Evolutionary conservation across 64 coral and sea anemone genomes (phyloP), one percentile per base, ranked within the genome.

Genomic region (Montipora capricornis): DNA sequence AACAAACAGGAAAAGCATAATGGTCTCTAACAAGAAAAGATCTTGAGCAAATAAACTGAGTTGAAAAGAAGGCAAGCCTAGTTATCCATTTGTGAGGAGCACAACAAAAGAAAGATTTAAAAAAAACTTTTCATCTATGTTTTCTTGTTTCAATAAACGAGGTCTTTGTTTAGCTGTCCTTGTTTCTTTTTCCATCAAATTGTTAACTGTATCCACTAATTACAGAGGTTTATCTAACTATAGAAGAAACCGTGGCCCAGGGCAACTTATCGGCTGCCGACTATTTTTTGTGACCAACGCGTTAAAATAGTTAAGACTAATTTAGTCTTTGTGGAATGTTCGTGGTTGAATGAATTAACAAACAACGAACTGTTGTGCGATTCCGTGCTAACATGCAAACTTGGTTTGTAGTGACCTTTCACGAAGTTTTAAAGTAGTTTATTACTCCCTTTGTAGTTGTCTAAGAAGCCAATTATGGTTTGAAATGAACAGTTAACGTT

Each of bases 221-320:
- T 86, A 52, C 48, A 19, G 7, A 48, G 17, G 45, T 73, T 86
- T 22, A 12, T 73, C 51, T 22, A 86, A 49, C 17, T 47, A 14
- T 68, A 49, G 4, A 64, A 86, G 14, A n/a, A 73, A 86, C 2
- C 71, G 16, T 84, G 3, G 66, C 82, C 66, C 17, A 16, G 6
- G 67, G 82, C 66, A 17, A 20, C 37, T 71, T 45, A 86, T 86
- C 11, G 17, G 5, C 5, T 68, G 64, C 8, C 14, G 24, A 3
- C 15, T 14, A 46, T 44, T 17, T 68, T 49, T 53, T 86, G 70
- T 17, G 44, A 86, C 19, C 15, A 46, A 22, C 47, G 37, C 58
- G 45, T 19, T 22, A 86, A 86, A 85, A 86, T 86, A 86, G 66
- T 71, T 82, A 73, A 7, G 47, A 86, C 20, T 86, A 86, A 73